Evolutionary conservation across 1,140 invertebrate species (phyloP).

Genomic region (Pygmarrhopalites habei): DNA sequence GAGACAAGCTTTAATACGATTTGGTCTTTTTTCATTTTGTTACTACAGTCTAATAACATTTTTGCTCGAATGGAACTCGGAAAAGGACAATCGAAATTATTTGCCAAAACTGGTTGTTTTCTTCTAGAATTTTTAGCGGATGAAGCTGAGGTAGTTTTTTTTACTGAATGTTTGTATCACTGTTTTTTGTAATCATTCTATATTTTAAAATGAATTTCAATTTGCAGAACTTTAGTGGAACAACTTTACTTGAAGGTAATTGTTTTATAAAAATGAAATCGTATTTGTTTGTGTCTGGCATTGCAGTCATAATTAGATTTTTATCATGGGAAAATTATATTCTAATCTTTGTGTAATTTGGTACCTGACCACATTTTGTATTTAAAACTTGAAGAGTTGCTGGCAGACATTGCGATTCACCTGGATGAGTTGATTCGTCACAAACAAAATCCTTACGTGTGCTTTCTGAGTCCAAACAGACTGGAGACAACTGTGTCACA

Average conservation of each 20-base stretch:
- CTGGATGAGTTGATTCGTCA: conserved; percentile 61
- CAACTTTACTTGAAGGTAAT: background rate
- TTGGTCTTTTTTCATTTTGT: no score
- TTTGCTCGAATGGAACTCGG: conserved; percentile 66
- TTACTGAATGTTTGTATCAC: conserved; percentile 38
- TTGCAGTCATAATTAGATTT: no score
- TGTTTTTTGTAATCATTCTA: conserved; percentile 47
- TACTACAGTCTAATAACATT: conserved; percentile 62
- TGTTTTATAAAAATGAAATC: conserved; percentile 3
- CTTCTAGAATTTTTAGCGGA: conserved; percentile 66
- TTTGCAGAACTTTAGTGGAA: conserved; percentile 20
- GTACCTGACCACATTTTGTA: no score
- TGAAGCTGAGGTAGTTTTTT: conserved; percentile 47
- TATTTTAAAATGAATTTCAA: conserved; percentile 16
- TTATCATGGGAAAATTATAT: conserved; percentile 38
- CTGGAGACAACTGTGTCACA: conserved; percentile 82
- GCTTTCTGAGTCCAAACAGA: conserved; percentile 78
- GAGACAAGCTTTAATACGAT: no score
- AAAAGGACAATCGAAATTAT: conserved; percentile 52
- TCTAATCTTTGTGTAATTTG: conserved; percentile 48
- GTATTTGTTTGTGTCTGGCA: no score
- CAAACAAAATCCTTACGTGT: conserved; percentile 67
- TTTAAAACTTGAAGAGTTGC: conserved; percentile 71
- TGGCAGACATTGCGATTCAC: conserved; percentile 69
- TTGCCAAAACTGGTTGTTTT: conserved; percentile 65